Evolutionary conservation across 2,797 vertebrate species (phyloP).

Genomic region (Sebastes nivosus): DNA sequence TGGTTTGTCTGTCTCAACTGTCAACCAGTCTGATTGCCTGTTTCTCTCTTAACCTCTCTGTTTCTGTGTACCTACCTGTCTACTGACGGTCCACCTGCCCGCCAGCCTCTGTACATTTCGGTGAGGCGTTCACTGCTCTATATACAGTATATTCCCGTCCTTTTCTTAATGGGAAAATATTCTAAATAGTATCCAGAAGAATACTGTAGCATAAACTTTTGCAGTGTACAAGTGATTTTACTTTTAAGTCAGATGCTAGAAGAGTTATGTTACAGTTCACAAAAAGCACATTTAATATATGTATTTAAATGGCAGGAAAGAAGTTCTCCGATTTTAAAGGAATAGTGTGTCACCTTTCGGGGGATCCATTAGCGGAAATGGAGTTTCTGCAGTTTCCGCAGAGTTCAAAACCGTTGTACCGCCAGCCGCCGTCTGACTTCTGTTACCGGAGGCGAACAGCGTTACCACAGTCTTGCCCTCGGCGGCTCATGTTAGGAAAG

Average conservation of each 20-base stretch:
- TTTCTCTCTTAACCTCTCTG: not conserved
- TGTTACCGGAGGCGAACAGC: too few relatives aligned
- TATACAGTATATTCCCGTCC: constrained; percentile 42
- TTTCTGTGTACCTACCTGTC: not conserved
- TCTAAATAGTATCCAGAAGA: constrained; percentile 79
- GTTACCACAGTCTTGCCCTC: too few relatives aligned
- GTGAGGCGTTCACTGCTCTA: constrained; percentile 40
- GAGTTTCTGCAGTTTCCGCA: too few relatives aligned
- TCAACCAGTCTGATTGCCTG: not conserved
- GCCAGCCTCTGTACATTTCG: not conserved
- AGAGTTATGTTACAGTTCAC: not conserved
- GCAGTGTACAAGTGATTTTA: not conserved
- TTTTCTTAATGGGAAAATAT: constrained; percentile 68
- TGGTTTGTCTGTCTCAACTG: not conserved
- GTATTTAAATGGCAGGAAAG: not conserved
- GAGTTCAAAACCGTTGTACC: too few relatives aligned
- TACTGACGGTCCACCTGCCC: not conserved
- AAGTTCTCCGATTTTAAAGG: not conserved
- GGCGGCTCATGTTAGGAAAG: too few relatives aligned
- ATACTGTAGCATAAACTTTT: constrained; percentile 62
- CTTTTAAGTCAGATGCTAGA: not conserved
- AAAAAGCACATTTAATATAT: not conserved
- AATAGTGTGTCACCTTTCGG: too few relatives aligned
- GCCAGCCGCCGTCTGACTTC: too few relatives aligned
- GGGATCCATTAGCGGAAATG: too few relatives aligned